A percentile compares a stretch with the other conserved stretches of the same genome.
phyloP scores from a whole-genome alignment of 1,140 invertebrate species.

The Pachypeltis micranthus region DNA sequence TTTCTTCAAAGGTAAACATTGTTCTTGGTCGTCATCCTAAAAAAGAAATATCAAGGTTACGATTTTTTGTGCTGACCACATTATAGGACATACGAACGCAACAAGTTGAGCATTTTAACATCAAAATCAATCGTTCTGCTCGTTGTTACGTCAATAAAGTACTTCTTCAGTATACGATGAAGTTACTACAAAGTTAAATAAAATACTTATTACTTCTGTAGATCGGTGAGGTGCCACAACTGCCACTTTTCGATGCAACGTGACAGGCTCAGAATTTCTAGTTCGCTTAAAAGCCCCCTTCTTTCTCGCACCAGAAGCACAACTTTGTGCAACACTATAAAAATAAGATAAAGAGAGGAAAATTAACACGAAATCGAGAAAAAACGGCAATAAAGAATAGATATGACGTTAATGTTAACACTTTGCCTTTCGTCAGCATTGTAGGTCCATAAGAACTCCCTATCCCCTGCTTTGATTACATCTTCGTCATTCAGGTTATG shows the following conservation, averaged over 20 bases:
- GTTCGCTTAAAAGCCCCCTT: not conserved
- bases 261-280: not conserved
- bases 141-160: no score
- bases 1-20: no score
- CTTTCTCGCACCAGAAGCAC: not conserved
- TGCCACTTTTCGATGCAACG: not conserved
- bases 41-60: no score
- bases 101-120: no score
- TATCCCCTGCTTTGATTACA: not conserved
- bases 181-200: no score
- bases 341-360: not conserved
- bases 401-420: not conserved
- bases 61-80: no score
- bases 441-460: not conserved
- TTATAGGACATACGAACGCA: no score
- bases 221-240: no score
- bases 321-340: not conserved
- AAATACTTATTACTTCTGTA: no score
- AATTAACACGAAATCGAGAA: not conserved
- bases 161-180: no score
- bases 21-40: no score
- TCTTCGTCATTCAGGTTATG: not conserved
- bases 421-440: not conserved
- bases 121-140: no score
- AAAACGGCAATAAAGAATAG: not conserved